Evolutionary conservation across 1,140 invertebrate genomes (phyloP).

Genomic region (Microplitis mediator): DNA sequence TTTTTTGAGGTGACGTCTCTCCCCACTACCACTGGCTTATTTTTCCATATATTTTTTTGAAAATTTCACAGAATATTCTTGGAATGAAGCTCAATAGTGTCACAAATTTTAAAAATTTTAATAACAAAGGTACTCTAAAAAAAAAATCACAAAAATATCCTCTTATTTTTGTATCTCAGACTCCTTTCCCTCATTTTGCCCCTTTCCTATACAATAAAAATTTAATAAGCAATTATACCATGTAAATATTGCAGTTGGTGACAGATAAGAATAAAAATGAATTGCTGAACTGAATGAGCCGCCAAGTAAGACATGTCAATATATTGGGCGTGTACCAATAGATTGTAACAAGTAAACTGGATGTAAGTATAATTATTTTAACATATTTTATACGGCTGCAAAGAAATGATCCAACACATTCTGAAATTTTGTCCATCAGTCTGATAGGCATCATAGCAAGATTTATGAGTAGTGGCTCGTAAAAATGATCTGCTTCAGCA

Average conservation of each 20-base stretch:
- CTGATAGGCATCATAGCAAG: conserved; percentile 76
- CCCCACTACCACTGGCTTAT: too few relatives aligned
- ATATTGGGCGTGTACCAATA: conserved; percentile 66
- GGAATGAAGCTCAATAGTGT: too few relatives aligned
- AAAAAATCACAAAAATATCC: too few relatives aligned
- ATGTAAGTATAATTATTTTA: conserved; percentile 42
- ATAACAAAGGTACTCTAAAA: too few relatives aligned
- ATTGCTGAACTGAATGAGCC: conserved; percentile 52
- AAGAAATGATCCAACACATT: conserved; percentile 71
- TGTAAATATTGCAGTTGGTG: conserved; percentile 57
- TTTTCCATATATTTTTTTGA: too few relatives aligned
- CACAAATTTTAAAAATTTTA: too few relatives aligned
- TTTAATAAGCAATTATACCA: conserved; percentile 42
- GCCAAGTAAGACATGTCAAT: conserved; percentile 60
- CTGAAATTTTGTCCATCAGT: conserved; percentile 72
- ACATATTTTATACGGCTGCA: conserved; percentile 68
- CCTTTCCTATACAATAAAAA: too few relatives aligned
- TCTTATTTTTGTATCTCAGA: too few relatives aligned
- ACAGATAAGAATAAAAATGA: conserved; percentile 57
- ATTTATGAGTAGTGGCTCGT: conserved; percentile 71
- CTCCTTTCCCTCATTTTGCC: too few relatives aligned
- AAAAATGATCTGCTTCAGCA: conserved; percentile 64
- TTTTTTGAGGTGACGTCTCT: too few relatives aligned
- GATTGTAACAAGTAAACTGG: conserved; percentile 47
- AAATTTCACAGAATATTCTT: too few relatives aligned